A percentile compares a stretch with the other conserved stretches of the same genome.
Evolutionary conservation across 2,888 invertebrate genomes (phyloP).

Genomic region (Chrysotoxum bicinctum): DNA sequence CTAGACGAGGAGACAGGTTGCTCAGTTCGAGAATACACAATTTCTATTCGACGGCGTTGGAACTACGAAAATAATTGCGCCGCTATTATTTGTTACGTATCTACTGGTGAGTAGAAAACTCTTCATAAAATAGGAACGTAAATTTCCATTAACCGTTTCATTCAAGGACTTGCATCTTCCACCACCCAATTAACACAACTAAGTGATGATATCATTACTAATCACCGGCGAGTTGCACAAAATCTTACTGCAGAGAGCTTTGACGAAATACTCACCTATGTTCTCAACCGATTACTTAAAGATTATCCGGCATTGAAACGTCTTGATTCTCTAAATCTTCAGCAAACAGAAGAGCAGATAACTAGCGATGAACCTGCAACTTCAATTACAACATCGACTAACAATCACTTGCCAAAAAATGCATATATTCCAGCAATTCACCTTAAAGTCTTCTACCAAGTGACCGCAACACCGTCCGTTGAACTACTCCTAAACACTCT

Average conservation of each 20-base stretch:
- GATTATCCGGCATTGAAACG: conserved; percentile 80
- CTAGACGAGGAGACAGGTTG: conserved; percentile 95
- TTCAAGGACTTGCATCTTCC: conserved; percentile 80
- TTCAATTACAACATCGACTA: conserved; percentile 59
- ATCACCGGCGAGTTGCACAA: conserved; percentile 79
- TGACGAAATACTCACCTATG: conserved; percentile 84
- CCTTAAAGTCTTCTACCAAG: conserved; percentile 90
- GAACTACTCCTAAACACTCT: conserved; percentile 81
- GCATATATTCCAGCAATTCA: conserved; percentile 85
- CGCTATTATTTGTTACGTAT: conserved; percentile 92
- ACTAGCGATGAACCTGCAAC: conserved; percentile 45
- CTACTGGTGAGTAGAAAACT: conserved; percentile 83
- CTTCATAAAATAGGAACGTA: not conserved
- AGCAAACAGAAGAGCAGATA: conserved; percentile 79
- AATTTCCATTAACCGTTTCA: not conserved
- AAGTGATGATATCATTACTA: conserved; percentile 80
- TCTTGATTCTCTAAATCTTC: conserved; percentile 56
- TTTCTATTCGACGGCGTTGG: conserved; percentile 92
- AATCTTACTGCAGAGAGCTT: conserved; percentile 82
- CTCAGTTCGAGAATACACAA: conserved; percentile 90
- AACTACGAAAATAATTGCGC: conserved; percentile 94
- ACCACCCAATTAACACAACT: conserved; percentile 81
- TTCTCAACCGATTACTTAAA: conserved; percentile 82
- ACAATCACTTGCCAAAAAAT: conserved; percentile 68
- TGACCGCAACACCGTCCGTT: conserved; percentile 83